Evolutionary conservation across 2,888 invertebrate genomes (phyloP), one percentile per base, ranked within the genome.

Genomic region (Philereme transversata): DNA sequence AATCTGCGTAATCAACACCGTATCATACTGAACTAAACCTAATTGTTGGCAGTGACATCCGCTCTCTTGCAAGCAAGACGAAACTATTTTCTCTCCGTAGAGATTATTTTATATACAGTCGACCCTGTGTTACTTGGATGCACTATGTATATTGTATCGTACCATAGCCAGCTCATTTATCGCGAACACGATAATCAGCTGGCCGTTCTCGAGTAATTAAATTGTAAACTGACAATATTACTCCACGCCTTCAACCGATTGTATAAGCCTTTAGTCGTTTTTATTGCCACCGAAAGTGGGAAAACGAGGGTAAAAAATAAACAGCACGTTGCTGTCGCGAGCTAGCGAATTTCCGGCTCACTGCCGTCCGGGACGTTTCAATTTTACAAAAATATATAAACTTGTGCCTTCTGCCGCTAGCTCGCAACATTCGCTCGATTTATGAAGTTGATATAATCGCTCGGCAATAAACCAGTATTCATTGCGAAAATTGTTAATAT

Each of bases 1-100:
- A 88, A 90, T 90, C 88, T 88, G 80, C 81, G 86, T 87, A 87
- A 88, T 90, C 90, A 87, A 84, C 82, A 82, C 83, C 78, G 79
- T 79, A 79, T 82, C 76, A 74, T 74, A 69, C 72, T 74, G 74
- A 72, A 74, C 76, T 68, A 75, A 77, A 78, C 76, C 79, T 83
- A 82, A 85, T 82, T 81, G 81, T 73, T 76, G 76, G 78, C 82
- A 74, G 75, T 75, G 78, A 60, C 65, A 50, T 55, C 57, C 57
- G 34, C 52, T 34, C 33, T 51, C 11, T 40, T 5, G 40, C 40
- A 8, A 40, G 40, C 6, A 6, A 40, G 40, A 5, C 40, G 2
- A 38, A 38, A 38, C 0, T 38, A 38, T 40, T 40, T 7, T 5
- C 40, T 6, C 40, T 2, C 8, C 40, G 40, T 3, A 22, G 22